Evolutionary conservation across 2,113 vertebrate genomes (phyloP).

Genomic region (Vulpes vulpes): DNA sequence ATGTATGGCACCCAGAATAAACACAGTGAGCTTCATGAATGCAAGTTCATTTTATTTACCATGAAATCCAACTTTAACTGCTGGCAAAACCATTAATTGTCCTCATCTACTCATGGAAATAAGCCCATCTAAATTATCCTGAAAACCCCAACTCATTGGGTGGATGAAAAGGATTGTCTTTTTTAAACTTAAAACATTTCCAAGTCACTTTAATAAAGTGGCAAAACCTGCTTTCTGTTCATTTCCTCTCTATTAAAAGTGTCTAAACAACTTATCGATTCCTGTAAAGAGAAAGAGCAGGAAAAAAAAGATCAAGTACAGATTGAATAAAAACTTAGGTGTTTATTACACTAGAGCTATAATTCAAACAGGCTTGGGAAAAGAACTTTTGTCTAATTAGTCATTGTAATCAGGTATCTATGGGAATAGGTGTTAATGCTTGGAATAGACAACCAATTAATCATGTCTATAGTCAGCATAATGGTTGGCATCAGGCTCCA

Average conservation of each 20-base stretch:
- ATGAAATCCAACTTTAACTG: background rate
- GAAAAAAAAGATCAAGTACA: background rate
- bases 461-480: slow-evolving; percentile 11
- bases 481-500: background rate
- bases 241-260: slow-evolving; percentile 56
- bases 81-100: background rate
- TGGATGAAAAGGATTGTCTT: background rate
- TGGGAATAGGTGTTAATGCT: slow-evolving; percentile 65
- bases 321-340: slow-evolving; percentile 57
- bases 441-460: slow-evolving; percentile 49
- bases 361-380: slow-evolving; percentile 66
- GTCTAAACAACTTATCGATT: slow-evolving; percentile 55
- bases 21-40: background rate
- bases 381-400: slow-evolving; percentile 72
- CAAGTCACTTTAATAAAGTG: slow-evolving; percentile 40
- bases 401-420: slow-evolving; percentile 64
- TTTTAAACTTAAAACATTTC: slow-evolving; percentile 17
- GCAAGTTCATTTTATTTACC: background rate
- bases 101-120: background rate
- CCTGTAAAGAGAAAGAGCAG: slow-evolving; percentile 7
- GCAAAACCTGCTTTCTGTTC: slow-evolving; percentile 47
- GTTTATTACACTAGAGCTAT: slow-evolving; percentile 46
- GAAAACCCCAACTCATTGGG: background rate
- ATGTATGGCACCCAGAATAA: background rate
- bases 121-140: background rate